Evolutionary conservation across 2,888 invertebrate species (phyloP).

Genomic region (Lordiphosa fenestrarum): DNA sequence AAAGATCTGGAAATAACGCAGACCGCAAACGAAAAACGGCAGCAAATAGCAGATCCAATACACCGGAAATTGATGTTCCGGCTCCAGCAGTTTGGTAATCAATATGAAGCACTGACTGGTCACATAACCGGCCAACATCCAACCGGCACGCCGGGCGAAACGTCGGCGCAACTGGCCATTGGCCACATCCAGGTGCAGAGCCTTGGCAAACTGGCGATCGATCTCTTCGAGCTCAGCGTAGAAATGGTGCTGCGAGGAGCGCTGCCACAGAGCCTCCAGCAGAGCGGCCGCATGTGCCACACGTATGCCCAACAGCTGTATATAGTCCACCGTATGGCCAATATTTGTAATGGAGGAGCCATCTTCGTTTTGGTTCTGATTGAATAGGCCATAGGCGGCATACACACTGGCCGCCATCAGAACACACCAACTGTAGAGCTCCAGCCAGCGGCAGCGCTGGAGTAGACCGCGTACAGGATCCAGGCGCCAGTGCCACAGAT

Average conservation of each 20-base stretch:
- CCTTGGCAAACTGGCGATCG: conserved; percentile 68
- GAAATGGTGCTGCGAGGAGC: conserved; percentile 49
- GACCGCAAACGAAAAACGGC: conserved; percentile 66
- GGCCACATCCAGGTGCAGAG: conserved; percentile 62
- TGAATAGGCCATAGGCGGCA: conserved; percentile 57
- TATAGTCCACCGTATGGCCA: conserved; percentile 72
- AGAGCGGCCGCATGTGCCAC: conserved; percentile 69
- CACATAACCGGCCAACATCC: conserved; percentile 59
- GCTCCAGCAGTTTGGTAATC: conserved; percentile 38
- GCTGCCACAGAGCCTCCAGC: conserved; percentile 65
- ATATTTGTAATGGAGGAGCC: conserved; percentile 37
- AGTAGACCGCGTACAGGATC: conserved; percentile 43
- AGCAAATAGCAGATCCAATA: conserved; percentile 73
- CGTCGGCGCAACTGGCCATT: conserved; percentile 46
- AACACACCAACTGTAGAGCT: conserved; percentile 53
- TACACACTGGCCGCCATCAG: conserved; percentile 39
- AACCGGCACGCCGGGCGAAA: conserved; percentile 28
- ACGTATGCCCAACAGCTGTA: conserved; percentile 76
- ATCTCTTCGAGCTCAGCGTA: conserved; percentile 64
- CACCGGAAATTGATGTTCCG: conserved; percentile 31
- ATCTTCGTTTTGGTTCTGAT: conserved; percentile 5
- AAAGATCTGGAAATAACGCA: conserved; percentile 78
- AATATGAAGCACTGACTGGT: conserved; percentile 58
- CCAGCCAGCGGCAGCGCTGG: conserved; percentile 47
- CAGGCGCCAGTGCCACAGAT: conserved; percentile 55